phyloP scores from a whole-genome alignment of 2,888 invertebrate species.

The Eutolmus rufibarbis region DNA sequence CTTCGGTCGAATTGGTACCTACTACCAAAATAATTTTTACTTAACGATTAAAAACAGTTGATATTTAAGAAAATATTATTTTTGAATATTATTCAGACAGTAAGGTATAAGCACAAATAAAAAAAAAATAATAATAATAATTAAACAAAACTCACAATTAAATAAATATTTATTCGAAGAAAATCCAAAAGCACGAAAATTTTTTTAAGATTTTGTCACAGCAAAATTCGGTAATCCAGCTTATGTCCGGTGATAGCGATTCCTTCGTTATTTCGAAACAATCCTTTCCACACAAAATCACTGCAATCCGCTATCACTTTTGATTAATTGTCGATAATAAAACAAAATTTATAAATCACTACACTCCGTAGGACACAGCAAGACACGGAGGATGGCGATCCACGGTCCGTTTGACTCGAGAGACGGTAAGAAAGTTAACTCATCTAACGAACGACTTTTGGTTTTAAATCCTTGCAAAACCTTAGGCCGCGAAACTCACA shows the following conservation, averaged over 20 bases:
- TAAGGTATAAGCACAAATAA: too few relatives aligned
- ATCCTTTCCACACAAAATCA: background rate
- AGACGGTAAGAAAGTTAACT: constrained; percentile 1
- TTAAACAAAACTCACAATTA: background rate
- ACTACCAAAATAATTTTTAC: background rate
- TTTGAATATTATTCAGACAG: background rate
- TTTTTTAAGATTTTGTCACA: background rate
- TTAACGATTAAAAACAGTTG: background rate
- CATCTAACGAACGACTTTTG: background rate
- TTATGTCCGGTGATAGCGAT: background rate
- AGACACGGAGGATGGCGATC: background rate
- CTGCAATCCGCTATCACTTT: background rate
- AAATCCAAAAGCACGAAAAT: background rate
- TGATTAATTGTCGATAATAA: background rate
- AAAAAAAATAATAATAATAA: background rate
- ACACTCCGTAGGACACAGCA: background rate
- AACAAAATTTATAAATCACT: background rate
- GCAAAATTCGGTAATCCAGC: background rate
- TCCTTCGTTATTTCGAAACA: background rate
- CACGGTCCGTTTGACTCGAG: constrained; percentile 2
- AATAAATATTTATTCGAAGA: background rate
- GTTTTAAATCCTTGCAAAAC: constrained; percentile 25
- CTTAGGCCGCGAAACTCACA: background rate
- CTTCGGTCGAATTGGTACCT: background rate
- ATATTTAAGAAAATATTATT: background rate